Conservation (phyloP, 2,113 vertebrate species). For the Austrofundulus limnaeus region DNA sequence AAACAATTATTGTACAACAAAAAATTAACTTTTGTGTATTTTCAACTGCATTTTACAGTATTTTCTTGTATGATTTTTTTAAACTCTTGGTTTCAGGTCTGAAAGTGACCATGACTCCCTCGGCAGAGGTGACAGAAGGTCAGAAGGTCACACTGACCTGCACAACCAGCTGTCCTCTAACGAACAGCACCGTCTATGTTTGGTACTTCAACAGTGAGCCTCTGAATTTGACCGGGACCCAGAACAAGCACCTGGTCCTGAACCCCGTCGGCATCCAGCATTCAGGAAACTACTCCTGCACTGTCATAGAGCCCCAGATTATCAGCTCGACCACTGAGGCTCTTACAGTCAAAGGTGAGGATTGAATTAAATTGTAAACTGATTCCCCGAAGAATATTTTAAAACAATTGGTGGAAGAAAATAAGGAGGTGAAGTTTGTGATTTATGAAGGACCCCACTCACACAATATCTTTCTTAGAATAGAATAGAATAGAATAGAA, state of each 20-base stretch:
- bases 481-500: no score
- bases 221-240: accelerated
- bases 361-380: not conserved
- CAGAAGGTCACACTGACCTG: slow-evolving; percentile 49
- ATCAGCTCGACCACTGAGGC: not conserved
- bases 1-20: no score
- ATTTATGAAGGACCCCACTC: no score
- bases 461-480: no score
- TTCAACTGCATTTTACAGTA: no score
- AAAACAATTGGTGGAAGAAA: not conserved
- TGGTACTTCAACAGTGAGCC: not conserved
- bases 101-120: slow-evolving; percentile 9
- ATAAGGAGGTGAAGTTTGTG: no score
- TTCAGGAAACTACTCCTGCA: slow-evolving; percentile 25
- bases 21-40: no score
- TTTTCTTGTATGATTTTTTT: not conserved
- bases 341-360: slow-evolving; percentile 15
- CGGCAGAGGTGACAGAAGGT: slow-evolving; percentile 20
- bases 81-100: slow-evolving; percentile 14
- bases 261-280: not conserved
- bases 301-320: not conserved
- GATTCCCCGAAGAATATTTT: not conserved
- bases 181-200: slow-evolving; percentile 19
- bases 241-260: not conserved
- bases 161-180: slow-evolving; percentile 38